Evolutionary conservation across 1,140 invertebrate genomes (phyloP).

Genomic region (Tribolium madens): DNA sequence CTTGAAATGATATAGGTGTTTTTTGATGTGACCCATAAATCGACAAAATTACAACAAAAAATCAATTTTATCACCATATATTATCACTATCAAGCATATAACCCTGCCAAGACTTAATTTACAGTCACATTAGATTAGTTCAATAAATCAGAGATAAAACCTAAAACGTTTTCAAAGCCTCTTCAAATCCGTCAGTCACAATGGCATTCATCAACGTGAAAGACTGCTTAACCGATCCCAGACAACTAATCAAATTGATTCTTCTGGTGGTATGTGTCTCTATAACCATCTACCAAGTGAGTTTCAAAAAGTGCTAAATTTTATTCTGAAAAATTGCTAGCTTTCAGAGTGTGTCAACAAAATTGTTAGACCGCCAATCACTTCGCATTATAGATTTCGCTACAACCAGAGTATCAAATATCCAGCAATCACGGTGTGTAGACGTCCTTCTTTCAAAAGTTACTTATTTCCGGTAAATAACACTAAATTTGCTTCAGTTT

Average conservation of each 20-base stretch:
- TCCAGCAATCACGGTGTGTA: conserved; percentile 74
- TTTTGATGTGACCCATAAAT: no score
- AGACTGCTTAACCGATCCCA: conserved; percentile 65
- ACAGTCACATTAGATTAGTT: conserved; percentile 1
- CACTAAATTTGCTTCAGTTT: no score
- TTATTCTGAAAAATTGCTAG: conserved; percentile 59
- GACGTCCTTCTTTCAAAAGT: conserved; percentile 72
- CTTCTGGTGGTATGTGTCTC: conserved; percentile 65
- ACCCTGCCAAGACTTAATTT: conserved; percentile 11
- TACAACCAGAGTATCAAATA: conserved; percentile 73
- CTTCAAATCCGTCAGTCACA: background rate
- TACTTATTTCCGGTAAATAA: conserved; percentile 68
- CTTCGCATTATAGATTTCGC: conserved; percentile 73
- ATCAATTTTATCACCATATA: background rate
- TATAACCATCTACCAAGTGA: conserved; percentile 63
- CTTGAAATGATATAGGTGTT: no score
- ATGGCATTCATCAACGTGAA: conserved; percentile 59
- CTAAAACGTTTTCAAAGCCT: background rate
- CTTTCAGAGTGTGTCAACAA: conserved; percentile 70
- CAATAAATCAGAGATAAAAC: conserved; percentile 21
- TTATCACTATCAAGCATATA: background rate
- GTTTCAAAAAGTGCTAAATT: background rate
- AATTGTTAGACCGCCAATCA: conserved; percentile 70
- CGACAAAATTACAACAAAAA: no score
- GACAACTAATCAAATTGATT: conserved; percentile 65